These are phyloP conservation scores for Hydrotaea diabolus DNA, from an alignment of 2,888 invertebrate genomes.

Conservation along the genomic window DNA sequence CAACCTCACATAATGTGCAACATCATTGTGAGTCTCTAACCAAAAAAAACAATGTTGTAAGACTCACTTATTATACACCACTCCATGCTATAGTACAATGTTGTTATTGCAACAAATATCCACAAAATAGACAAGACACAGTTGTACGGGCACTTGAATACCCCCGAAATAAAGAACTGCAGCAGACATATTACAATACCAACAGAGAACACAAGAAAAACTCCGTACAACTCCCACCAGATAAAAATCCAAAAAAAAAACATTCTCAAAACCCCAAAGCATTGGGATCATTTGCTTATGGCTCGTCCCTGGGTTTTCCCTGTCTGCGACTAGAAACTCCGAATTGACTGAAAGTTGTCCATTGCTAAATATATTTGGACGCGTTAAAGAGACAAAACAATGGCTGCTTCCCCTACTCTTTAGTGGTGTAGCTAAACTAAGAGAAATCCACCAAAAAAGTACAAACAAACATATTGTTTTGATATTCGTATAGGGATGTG, in stretches of 20 bases:
- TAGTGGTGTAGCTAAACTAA: background rate
- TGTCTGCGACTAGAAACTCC: background rate
- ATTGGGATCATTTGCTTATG: slow-evolving; percentile 32
- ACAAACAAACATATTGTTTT: slow-evolving; percentile 38
- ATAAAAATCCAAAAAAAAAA: background rate
- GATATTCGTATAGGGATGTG: background rate
- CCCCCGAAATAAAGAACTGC: background rate
- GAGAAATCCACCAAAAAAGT: background rate
- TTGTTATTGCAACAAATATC: background rate
- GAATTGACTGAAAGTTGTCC: background rate
- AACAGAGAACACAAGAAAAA: slow-evolving; percentile 10
- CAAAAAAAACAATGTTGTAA: slow-evolving; percentile 10
- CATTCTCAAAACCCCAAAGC: background rate
- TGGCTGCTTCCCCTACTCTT: background rate
- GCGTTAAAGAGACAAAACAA: slow-evolving; percentile 20
- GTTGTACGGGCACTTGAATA: no score
- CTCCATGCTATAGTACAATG: slow-evolving; percentile 16
- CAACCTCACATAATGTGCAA: background rate
- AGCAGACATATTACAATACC: background rate
- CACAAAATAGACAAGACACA: background rate
- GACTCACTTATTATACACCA: background rate
- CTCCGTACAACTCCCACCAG: background rate
- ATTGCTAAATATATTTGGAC: slow-evolving; percentile 19
- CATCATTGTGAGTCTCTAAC: background rate
- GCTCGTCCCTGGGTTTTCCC: background rate